phyloP scores from a whole-genome alignment of 2,888 invertebrate species.

The Lissocephala sabroskyi region DNA sequence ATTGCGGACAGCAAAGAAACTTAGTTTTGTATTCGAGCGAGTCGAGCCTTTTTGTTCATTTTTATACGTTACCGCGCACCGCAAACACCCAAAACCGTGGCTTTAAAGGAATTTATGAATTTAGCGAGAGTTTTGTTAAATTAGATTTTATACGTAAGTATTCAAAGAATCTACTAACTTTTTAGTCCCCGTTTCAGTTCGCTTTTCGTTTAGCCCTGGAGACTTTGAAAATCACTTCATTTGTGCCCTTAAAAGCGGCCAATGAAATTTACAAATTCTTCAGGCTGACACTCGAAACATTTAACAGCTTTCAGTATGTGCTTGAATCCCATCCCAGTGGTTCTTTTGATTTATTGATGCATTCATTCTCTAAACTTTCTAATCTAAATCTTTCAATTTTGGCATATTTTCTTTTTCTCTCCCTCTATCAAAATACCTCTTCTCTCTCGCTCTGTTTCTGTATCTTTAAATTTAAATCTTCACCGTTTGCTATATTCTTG shows the following conservation, averaged over 20 bases:
- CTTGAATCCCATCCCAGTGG: conserved; percentile 30
- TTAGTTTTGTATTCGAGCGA: conserved; percentile 95
- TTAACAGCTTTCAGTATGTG: conserved; percentile 58
- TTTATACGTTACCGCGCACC: conserved; percentile 91
- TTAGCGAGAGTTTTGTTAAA: conserved; percentile 98
- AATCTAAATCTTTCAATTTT: too few relatives aligned
- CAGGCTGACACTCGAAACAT: conserved; percentile 35
- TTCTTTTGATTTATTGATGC: conserved; percentile 48
- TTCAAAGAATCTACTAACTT: neutral
- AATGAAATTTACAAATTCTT: too few relatives aligned
- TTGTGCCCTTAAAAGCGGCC: neutral
- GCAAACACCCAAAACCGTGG: conserved; percentile 98
- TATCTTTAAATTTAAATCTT: too few relatives aligned
- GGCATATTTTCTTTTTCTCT: conserved; percentile 4
- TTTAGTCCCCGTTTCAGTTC: conserved; percentile 20
- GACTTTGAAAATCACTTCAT: too few relatives aligned
- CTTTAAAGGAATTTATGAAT: conserved; percentile 98
- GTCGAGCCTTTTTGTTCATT: conserved; percentile 91
- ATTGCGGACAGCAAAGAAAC: conserved; percentile 97
- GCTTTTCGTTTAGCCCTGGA: too few relatives aligned
- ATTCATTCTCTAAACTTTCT: too few relatives aligned
- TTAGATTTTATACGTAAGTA: conserved; percentile 83
- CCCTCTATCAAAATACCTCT: conserved; percentile 1
- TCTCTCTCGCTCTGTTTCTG: too few relatives aligned
- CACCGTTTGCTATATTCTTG: too few relatives aligned